A percentile compares a stretch with the other conserved stretches of the same genome.
Conservation (phyloP, 1,140 invertebrate species). For the Ceratoteleas bidentatus region DNA sequence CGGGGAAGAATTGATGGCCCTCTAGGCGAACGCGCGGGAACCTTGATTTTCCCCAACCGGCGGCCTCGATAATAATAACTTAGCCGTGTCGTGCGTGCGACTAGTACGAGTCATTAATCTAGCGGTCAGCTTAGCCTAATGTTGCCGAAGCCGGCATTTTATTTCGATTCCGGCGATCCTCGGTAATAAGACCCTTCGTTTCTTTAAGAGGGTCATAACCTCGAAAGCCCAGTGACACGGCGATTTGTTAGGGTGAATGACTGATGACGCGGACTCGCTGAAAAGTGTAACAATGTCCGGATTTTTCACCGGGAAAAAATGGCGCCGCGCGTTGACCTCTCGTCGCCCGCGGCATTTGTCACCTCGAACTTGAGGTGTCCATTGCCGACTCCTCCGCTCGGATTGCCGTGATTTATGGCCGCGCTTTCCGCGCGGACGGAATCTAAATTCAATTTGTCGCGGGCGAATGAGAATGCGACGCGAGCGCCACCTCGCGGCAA, state of each 20-base stretch:
- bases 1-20: too few relatives aligned
- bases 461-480: neutral
- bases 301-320: neutral
- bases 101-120: constrained; percentile 64
- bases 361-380: constrained; percentile 33
- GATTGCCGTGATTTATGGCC: constrained; percentile 47
- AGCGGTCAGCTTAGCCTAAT: constrained; percentile 62
- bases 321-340: constrained; percentile 38
- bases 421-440: constrained; percentile 5
- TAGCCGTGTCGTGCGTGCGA: constrained; percentile 54
- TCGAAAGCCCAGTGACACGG: constrained; percentile 61
- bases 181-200: constrained; percentile 58
- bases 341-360: constrained; percentile 44
- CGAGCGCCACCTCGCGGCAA: too few relatives aligned
- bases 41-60: constrained; percentile 24
- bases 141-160: constrained; percentile 59
- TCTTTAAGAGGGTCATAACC: constrained; percentile 63
- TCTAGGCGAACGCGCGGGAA: neutral
- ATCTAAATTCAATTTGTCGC: constrained; percentile 36
- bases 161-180: constrained; percentile 60
- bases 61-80: constrained; percentile 32
- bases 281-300: constrained; percentile 43
- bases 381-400: constrained; percentile 10
- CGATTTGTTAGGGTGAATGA: constrained; percentile 65
- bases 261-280: constrained; percentile 52